Conservation (phyloP, 2,113 vertebrate species). For the Pithys albifrons region DNA sequence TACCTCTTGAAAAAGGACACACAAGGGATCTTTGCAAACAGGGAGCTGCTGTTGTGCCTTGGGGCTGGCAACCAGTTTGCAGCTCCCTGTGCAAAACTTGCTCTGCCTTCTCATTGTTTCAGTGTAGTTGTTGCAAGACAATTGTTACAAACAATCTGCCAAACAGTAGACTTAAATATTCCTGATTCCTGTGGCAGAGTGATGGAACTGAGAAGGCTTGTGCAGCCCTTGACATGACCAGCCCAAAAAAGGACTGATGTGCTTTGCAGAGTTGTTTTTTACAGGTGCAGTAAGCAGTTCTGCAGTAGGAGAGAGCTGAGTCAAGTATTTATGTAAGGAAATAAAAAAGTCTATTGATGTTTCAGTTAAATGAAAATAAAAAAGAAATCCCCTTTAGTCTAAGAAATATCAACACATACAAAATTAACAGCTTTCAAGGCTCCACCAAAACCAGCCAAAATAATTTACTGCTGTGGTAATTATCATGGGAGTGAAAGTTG, state of each 20-base stretch:
- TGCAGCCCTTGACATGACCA: neutral
- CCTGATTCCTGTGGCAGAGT: accelerated
- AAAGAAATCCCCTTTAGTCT: neutral
- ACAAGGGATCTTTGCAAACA: neutral
- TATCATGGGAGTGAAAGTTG: neutral
- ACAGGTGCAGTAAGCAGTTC: neutral
- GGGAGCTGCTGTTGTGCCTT: accelerated
- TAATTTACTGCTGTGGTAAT: neutral
- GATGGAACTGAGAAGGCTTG: neutral
- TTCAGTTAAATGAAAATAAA: neutral
- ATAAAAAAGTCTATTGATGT: neutral
- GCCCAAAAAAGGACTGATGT: neutral
- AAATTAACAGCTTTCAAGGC: neutral
- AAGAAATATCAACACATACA: neutral
- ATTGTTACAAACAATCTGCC: neutral
- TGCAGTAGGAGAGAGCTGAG: neutral
- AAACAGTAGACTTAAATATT: neutral
- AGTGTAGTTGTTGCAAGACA: neutral
- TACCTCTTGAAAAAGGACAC: neutral
- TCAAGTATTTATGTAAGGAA: neutral
- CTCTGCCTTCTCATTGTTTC: neutral
- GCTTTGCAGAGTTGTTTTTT: neutral
- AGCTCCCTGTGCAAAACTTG: neutral
- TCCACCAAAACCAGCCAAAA: neutral
- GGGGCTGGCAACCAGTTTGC: neutral